phyloP scores from a whole-genome alignment of 2,888 invertebrate genomes.

The Metallyticus violacea region DNA sequence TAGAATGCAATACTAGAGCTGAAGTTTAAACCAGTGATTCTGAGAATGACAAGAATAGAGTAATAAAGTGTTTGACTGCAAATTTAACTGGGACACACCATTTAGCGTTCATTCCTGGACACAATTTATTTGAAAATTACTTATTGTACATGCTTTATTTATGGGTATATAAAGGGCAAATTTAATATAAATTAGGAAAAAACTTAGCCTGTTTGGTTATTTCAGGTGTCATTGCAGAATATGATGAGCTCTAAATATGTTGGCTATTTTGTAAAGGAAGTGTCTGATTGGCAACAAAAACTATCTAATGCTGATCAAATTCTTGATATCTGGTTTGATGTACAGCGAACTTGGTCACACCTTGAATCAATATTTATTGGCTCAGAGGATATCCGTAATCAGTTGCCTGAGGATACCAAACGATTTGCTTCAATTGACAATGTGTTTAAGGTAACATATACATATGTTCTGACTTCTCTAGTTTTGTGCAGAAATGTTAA shows the following conservation, averaged over 20 bases:
- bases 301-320: conserved; percentile 87
- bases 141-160: too few relatives aligned
- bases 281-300: conserved; percentile 84
- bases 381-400: conserved; percentile 89
- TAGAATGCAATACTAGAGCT: too few relatives aligned
- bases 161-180: too few relatives aligned
- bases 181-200: too few relatives aligned
- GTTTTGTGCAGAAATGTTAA: background rate
- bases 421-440: conserved; percentile 84
- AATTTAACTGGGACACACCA: too few relatives aligned
- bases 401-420: conserved; percentile 85
- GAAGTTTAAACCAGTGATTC: too few relatives aligned
- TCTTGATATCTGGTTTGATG: conserved; percentile 76
- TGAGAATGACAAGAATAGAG: too few relatives aligned
- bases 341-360: conserved; percentile 92
- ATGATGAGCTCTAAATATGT: conserved; percentile 93
- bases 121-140: too few relatives aligned
- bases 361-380: conserved; percentile 94
- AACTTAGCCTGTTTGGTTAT: too few relatives aligned
- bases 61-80: too few relatives aligned
- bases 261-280: conserved; percentile 78
- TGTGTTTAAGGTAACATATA: conserved; percentile 67
- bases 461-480: too few relatives aligned
- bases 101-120: too few relatives aligned
- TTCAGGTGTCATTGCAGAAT: conserved; percentile 74